Evolutionary conservation across 2,113 vertebrate species (phyloP).

Genomic region (Arothron firmamentum): DNA sequence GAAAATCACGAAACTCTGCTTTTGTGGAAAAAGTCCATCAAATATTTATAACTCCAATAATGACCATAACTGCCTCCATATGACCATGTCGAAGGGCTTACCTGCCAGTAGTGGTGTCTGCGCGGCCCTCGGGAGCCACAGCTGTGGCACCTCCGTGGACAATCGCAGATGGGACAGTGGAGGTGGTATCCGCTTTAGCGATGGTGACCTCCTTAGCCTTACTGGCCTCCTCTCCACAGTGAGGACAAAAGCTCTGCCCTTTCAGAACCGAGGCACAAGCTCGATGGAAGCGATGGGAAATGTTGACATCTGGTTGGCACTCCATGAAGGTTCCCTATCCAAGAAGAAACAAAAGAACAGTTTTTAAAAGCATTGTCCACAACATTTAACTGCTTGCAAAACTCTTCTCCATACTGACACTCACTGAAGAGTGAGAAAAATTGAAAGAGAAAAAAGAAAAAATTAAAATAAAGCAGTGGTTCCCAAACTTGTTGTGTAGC

Average conservation of each 20-base stretch:
- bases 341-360: background rate
- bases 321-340: slow-evolving; percentile 96
- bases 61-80: too few species aligned
- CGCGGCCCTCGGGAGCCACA: slow-evolving; percentile 82
- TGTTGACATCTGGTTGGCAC: slow-evolving; percentile 91
- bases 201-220: slow-evolving; percentile 97
- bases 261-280: slow-evolving; percentile 89
- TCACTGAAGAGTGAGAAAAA: too few species aligned
- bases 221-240: slow-evolving; percentile 91
- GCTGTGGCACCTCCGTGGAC: slow-evolving; percentile 68
- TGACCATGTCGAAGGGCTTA: slow-evolving; percentile 29
- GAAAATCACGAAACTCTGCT: too few species aligned
- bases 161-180: slow-evolving; percentile 70
- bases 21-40: too few species aligned
- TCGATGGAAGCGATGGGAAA: slow-evolving; percentile 94
- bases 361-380: background rate
- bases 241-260: slow-evolving; percentile 91
- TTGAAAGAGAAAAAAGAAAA: too few species aligned
- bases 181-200: slow-evolving; percentile 96
- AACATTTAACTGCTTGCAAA: background rate
- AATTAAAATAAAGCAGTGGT: too few species aligned
- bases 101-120: slow-evolving; percentile 94
- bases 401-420: too few species aligned
- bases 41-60: too few species aligned
- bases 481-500: too few species aligned